Base-by-base conservation (phyloP, 2,113 vertebrate species). In the Xiphophorus hellerii region DNA sequence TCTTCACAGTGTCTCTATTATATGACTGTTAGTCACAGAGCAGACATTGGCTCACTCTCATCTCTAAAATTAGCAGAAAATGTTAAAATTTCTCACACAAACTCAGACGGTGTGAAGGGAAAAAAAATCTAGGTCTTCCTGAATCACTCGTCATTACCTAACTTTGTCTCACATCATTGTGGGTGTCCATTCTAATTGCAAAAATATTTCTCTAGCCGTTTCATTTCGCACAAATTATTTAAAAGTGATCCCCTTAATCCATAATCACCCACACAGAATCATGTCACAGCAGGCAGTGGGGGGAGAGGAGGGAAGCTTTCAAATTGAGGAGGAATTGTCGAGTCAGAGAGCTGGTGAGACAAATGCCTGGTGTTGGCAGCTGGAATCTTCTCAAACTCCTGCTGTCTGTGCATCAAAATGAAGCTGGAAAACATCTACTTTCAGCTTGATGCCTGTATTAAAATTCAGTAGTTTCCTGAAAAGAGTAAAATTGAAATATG, bases 231-330 rank as follows among this genome's bases (percentile, higher is more conserved):
- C 44, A 54, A 0, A 28, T 74, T n/a, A 66, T 54, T 74, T 74
- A 51, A 73, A 63, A 64, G 42, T 51, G 62, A 64, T 73, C 48
- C 27, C 60, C 10, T 4, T 66, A 66, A 74, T 66, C 30, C 12
- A 6, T 35, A 37, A 30, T 54, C 25, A 25, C 63, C 72, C 72
- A 66, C 44, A 58, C 44, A 17, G 14, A 35, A 27, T 74, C 30
- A 66, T 31, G n/a, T 25, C 42, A 0, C 29, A 35, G 71, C 71
- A 65, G 42, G 42, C 20, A 33, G 58, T 7, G 20, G 29, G 62
- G 14, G 22, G 63, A 37, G 10, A 58, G 14, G 7, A 58, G 54
- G 27, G 63, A 54, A 10, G 63, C 48, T 37, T 74, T 66, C 25
- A 74, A 54, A 37, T 54, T 14, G 5, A 65, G 42, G 22, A 51